Evolutionary conservation across 1,140 invertebrate genomes (phyloP).

Genomic region (Pachypeltis micranthus): DNA sequence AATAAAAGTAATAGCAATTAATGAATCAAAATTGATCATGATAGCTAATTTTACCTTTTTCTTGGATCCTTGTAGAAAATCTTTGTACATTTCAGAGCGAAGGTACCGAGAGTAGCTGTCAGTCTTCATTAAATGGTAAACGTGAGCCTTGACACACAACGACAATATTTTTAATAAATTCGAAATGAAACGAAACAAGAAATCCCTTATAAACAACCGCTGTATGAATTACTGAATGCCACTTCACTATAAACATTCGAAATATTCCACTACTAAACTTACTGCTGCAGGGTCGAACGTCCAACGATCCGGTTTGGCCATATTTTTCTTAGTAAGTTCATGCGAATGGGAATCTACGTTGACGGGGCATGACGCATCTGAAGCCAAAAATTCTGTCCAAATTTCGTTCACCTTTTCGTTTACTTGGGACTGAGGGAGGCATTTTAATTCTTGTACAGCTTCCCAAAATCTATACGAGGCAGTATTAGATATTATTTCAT

Average conservation of each 20-base stretch:
- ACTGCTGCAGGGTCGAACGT: conserved; percentile 95
- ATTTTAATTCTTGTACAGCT: conserved; percentile 85
- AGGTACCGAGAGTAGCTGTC: conserved; percentile 97
- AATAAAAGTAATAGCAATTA: conserved; percentile 3
- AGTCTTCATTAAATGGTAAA: conserved; percentile 98
- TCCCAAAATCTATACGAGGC: conserved; percentile 93
- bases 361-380: conserved; percentile 89
- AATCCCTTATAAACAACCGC: background rate
- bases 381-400: conserved; percentile 87
- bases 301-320: conserved; percentile 74
- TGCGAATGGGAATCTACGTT: conserved; percentile 90
- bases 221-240: background rate
- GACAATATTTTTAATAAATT: too few species aligned
- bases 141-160: conserved; percentile 67
- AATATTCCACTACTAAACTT: too few species aligned
- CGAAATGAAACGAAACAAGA: too few species aligned
- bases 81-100: conserved; percentile 97
- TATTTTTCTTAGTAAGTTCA: conserved; percentile 64
- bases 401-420: conserved; percentile 77
- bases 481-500: too few species aligned
- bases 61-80: conserved; percentile 86
- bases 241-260: background rate
- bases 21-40: background rate
- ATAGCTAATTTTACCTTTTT: conserved; percentile 66
- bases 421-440: conserved; percentile 72